Evolutionary conservation across 2,888 invertebrate species (phyloP), one percentile per base, ranked within the genome.

Genomic region (Pimpla rufipes): DNA sequence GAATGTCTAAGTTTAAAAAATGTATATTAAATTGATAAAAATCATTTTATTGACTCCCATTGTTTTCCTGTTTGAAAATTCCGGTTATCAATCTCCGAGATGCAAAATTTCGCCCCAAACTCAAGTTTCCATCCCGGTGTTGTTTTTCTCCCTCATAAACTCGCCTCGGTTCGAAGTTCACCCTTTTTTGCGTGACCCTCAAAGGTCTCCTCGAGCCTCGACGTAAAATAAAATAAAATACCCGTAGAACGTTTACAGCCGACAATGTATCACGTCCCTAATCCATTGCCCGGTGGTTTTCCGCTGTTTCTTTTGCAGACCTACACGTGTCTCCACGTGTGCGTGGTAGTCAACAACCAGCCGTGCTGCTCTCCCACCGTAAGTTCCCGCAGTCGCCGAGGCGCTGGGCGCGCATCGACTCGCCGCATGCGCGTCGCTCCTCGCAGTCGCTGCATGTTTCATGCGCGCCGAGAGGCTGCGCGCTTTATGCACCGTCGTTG

Each of bases 291-390:
- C 86, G 87, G 86, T 89, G 79, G 78, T 85, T 88, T 89, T 86
- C 87, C 86, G 81, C 84, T 82, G 95, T 85, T 29, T 5, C 5
- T 88, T 91, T 92, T 92, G 94, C 97, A 98, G 98, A 97, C 97
- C 87, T 98, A 98, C 95, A 97, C 97, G 91, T 97, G 97, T 93
- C 96, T 98, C 88, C 97, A 98, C 94, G 97, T 97, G 93, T 98
- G 97, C 94, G 97, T 97, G 92, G 94, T 96, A 92, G 96, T 97
- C 95, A 97, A 97, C 96, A 97, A 96, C 94, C 95, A 96, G 90
- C 96, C 96, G 88, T 97, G 97, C 96, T 97, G 97, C 95, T 96
- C 97, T 87, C 96, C 96, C 90, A 94, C 95, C 90, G 96, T 96
- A 96, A 96, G 96, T 96, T 87, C 29, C 3, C 29, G 29, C 29